These are phyloP conservation scores for Rattus rattus DNA, from an alignment of 2,113 vertebrate genomes.

Conservation along the genomic window DNA sequence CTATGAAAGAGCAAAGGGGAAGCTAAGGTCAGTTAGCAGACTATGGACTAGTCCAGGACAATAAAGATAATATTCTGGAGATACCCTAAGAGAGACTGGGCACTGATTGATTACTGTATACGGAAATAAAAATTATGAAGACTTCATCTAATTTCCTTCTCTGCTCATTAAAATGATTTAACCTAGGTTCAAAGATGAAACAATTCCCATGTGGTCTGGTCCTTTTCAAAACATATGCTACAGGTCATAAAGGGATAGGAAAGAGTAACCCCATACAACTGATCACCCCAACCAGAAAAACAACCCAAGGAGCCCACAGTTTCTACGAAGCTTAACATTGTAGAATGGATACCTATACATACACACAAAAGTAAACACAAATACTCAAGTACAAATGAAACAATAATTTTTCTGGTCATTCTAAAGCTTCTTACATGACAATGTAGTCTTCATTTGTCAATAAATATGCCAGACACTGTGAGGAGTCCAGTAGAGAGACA, in stretches of 20 bases:
- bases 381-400: not conserved
- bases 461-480: not conserved
- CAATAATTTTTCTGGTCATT: not conserved
- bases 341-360: not conserved
- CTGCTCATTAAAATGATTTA: not conserved
- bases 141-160: constrained; percentile 12
- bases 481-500: not conserved
- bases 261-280: not conserved
- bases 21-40: not conserved
- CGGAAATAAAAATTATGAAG: constrained; percentile 3
- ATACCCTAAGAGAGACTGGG: not conserved
- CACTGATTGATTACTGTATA: not conserved
- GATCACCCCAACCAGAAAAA: not conserved
- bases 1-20: not conserved
- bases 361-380: not conserved
- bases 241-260: not conserved
- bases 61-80: not conserved
- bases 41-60: not conserved
- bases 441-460: not conserved
- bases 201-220: not conserved
- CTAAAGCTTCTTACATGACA: constrained; percentile 35
- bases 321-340: constrained; percentile 24
- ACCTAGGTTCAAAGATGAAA: not conserved
- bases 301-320: not conserved
- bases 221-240: not conserved